Evolutionary conservation across 2,888 invertebrate species (phyloP).

Genomic region (Dicroscelio sp.): DNA sequence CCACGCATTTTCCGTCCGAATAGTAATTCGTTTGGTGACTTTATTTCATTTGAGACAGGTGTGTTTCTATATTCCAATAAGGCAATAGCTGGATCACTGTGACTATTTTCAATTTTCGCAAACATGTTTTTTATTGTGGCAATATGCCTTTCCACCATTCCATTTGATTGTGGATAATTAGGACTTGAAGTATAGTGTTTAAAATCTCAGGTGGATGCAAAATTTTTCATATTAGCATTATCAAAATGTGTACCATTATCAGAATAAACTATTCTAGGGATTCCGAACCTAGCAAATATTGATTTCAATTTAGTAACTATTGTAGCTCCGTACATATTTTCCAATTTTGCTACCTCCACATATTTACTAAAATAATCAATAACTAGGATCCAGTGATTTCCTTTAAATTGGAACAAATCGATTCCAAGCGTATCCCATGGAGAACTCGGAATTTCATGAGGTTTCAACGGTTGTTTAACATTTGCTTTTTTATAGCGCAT

Average conservation of each 20-base stretch:
- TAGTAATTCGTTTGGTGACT: constrained; percentile 80
- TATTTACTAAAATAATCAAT: constrained; percentile 81
- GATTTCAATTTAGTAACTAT: constrained; percentile 78
- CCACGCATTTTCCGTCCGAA: constrained; percentile 74
- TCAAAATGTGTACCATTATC: constrained; percentile 75
- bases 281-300: constrained; percentile 83
- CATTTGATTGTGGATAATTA: constrained; percentile 53
- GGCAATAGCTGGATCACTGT: constrained; percentile 70
- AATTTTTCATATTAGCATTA: constrained; percentile 57
- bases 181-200: constrained; percentile 54
- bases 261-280: constrained; percentile 76
- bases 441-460: constrained; percentile 57
- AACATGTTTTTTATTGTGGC: constrained; percentile 54
- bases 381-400: constrained; percentile 53
- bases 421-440: constrained; percentile 74
- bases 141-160: constrained; percentile 55
- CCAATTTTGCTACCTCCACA: constrained; percentile 70
- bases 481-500: constrained; percentile 51
- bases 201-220: constrained; percentile 62
- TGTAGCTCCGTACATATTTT: constrained; percentile 17
- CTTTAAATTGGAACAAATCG: constrained; percentile 73
- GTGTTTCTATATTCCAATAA: constrained; percentile 83
- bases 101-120: constrained; percentile 67
- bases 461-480: constrained; percentile 45
- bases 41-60: constrained; percentile 74